phyloP scores from a whole-genome alignment of 1,140 invertebrate genomes.

The Uloborus diversus region DNA sequence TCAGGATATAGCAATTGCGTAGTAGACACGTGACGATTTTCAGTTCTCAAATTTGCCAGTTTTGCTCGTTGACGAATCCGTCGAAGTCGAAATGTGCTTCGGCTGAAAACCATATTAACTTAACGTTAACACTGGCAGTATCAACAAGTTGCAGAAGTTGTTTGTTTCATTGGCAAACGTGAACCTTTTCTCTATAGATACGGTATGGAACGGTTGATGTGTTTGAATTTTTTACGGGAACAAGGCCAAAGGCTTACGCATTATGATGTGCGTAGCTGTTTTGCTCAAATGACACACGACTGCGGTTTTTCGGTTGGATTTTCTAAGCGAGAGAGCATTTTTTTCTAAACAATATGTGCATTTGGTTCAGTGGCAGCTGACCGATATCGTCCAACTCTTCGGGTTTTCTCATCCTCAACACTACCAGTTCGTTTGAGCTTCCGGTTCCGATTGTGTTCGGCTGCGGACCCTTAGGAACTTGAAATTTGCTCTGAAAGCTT shows the following conservation, averaged over 20 bases:
- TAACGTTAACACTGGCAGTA: background rate
- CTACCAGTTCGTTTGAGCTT: too few relatives aligned
- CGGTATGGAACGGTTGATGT: background rate
- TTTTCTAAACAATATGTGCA: too few relatives aligned
- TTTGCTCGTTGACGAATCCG: slow-evolving; percentile 59
- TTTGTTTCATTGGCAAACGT: background rate
- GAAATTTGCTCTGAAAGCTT: background rate
- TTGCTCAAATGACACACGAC: background rate
- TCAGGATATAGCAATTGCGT: slow-evolving; percentile 61
- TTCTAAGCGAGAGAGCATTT: background rate
- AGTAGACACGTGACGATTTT: slow-evolving; percentile 60
- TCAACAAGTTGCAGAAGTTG: background rate
- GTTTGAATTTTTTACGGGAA: background rate
- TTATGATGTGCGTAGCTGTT: background rate
- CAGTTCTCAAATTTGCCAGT: slow-evolving; percentile 61
- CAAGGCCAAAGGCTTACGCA: background rate
- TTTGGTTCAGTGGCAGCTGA: too few relatives aligned
- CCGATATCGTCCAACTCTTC: background rate
- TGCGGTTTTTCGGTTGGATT: background rate
- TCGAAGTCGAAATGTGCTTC: background rate
- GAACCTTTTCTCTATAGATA: background rate
- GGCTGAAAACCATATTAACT: background rate
- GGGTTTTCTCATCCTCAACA: background rate
- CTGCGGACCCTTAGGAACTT: background rate
- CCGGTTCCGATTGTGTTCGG: too few relatives aligned